These are phyloP conservation scores for Lithobius niger DNA, from an alignment of 1,140 invertebrate genomes.

Conservation along the genomic window DNA sequence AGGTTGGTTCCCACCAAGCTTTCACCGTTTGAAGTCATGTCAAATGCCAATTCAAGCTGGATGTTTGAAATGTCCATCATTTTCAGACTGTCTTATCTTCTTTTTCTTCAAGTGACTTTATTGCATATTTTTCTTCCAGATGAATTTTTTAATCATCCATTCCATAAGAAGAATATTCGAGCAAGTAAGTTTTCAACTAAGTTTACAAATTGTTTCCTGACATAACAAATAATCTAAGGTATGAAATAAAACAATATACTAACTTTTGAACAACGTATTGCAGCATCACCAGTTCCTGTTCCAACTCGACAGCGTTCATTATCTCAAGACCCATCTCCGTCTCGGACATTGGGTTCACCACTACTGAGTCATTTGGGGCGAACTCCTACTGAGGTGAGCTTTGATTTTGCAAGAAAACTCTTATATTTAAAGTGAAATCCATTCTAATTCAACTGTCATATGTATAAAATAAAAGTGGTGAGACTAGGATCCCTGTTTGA, in stretches of 20 bases:
- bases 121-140: conserved; percentile 38
- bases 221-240: no score
- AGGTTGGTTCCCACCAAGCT: no score
- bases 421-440: no score
- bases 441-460: no score
- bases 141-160: conserved; percentile 82
- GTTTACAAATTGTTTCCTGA: no score
- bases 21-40: no score
- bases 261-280: conserved; percentile 12
- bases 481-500: no score
- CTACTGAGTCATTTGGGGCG: neutral
- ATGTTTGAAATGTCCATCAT: no score
- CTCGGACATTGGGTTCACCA: neutral
- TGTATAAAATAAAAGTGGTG: no score
- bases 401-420: no score
- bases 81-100: neutral
- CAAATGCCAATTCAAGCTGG: no score
- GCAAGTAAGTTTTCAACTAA: conserved; percentile 22
- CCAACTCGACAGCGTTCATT: conserved; percentile 19
- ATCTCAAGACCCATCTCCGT: conserved; percentile 8
- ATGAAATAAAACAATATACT: neutral
- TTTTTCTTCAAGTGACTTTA: neutral
- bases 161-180: conserved; percentile 48
- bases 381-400: neutral
- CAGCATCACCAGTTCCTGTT: conserved; percentile 32